Percentiles rank a stretch among this genome's conserved stretches.
Evolutionary conservation across 2,113 vertebrate genomes (phyloP).

Genomic region (Solea solea): DNA sequence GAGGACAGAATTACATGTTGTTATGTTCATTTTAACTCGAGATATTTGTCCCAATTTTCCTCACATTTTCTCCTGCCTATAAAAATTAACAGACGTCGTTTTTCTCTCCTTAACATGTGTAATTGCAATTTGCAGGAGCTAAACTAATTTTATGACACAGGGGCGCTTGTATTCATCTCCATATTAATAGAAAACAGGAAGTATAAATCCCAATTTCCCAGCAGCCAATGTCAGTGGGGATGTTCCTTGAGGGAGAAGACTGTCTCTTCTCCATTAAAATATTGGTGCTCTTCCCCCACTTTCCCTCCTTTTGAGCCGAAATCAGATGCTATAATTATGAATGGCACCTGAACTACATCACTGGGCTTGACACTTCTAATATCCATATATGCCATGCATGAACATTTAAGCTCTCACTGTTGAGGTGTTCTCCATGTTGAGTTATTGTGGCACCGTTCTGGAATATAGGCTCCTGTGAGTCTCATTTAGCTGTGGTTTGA

Average conservation of each 20-base stretch:
- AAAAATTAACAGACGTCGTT: slow-evolving; percentile 55
- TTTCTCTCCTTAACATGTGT: slow-evolving; percentile 69
- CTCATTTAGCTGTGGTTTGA: slow-evolving; percentile 73
- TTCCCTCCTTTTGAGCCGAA: slow-evolving; percentile 65
- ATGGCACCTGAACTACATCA: slow-evolving; percentile 80
- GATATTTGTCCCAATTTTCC: slow-evolving; percentile 70
- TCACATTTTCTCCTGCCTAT: slow-evolving; percentile 60
- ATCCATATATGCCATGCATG: slow-evolving; percentile 74
- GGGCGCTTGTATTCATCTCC: slow-evolving; percentile 85
- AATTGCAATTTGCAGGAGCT: slow-evolving; percentile 85
- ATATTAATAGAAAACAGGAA: slow-evolving; percentile 87
- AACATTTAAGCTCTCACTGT: slow-evolving; percentile 74
- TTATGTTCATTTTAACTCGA: slow-evolving; percentile 75
- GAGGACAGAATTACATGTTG: slow-evolving; percentile 68
- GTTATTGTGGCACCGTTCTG: slow-evolving; percentile 68
- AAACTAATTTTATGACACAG: slow-evolving; percentile 84
- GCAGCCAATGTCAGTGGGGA: slow-evolving; percentile 80
- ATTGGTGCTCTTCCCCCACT: slow-evolving; percentile 69
- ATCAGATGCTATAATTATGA: slow-evolving; percentile 84
- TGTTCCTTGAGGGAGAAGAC: slow-evolving; percentile 84
- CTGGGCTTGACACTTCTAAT: slow-evolving; percentile 78
- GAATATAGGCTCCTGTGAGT: slow-evolving; percentile 64
- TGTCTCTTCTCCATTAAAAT: slow-evolving; percentile 81
- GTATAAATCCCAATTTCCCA: slow-evolving; percentile 85
- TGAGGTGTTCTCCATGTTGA: slow-evolving; percentile 72